phyloP scores from a whole-genome alignment of 2,888 invertebrate species.

The Ernsta delagoae region DNA sequence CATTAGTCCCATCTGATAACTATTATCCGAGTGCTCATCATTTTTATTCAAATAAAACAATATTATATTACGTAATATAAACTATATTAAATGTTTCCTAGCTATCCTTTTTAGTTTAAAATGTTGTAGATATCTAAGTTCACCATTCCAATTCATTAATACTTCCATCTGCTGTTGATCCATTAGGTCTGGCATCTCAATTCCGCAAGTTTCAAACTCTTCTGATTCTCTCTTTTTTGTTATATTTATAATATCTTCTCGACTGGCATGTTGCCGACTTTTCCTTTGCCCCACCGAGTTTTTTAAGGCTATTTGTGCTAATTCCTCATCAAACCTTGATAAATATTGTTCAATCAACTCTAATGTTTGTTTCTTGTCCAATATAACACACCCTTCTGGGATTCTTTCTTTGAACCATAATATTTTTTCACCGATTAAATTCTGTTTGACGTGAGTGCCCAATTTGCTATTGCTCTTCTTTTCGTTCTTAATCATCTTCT shows the following conservation, averaged over 20 bases:
- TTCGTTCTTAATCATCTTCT: conserved; percentile 87
- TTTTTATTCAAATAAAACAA: neutral
- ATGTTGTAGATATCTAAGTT: conserved; percentile 87
- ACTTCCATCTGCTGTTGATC: conserved; percentile 84
- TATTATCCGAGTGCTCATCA: no score
- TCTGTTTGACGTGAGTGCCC: conserved; percentile 89
- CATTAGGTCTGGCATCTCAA: conserved; percentile 91
- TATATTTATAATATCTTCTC: conserved; percentile 91
- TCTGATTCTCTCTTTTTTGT: conserved; percentile 89
- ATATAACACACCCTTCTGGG: conserved; percentile 78
- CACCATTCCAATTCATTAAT: conserved; percentile 88
- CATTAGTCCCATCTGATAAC: no score
- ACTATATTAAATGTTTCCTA: conserved; percentile 52
- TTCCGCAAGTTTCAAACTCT: conserved; percentile 91
- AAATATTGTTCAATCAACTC: conserved; percentile 84
- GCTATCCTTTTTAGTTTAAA: conserved; percentile 87
- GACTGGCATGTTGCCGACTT: conserved; percentile 91
- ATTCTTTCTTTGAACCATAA: conserved; percentile 90
- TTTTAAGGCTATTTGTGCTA: conserved; percentile 91
- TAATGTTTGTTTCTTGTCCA: conserved; percentile 86
- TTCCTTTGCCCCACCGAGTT: conserved; percentile 91
- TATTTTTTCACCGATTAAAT: conserved; percentile 90
- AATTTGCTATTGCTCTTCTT: conserved; percentile 86
- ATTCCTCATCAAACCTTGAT: conserved; percentile 88
- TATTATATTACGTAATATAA: neutral